Conservation (phyloP, 2,113 vertebrate species). For the Serinus canaria region DNA sequence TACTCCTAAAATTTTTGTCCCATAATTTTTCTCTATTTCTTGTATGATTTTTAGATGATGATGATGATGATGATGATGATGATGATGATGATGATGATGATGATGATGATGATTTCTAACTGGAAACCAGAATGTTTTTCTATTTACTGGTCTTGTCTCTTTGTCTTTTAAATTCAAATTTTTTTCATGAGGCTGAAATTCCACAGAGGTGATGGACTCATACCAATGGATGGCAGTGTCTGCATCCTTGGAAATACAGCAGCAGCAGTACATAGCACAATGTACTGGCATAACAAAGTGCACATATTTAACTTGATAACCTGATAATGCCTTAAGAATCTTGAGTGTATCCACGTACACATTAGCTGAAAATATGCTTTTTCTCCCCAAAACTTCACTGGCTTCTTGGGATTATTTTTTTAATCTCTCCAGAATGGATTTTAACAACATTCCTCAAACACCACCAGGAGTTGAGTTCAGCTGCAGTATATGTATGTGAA, state of each 20-base stretch:
- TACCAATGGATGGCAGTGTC: not conserved
- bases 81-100: not conserved
- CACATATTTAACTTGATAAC: not conserved
- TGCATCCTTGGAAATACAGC: not conserved
- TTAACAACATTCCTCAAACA: not conserved
- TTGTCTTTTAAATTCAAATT: not conserved
- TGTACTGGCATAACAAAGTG: not conserved
- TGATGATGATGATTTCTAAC: not conserved
- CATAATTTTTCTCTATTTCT: not conserved
- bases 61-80: not conserved
- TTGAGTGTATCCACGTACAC: not conserved
- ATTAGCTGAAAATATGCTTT: not conserved
- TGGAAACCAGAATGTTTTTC: not conserved
- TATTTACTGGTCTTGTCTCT: not conserved
- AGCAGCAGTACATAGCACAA: not conserved
- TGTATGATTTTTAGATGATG: not conserved
- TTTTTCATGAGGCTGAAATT: not conserved
- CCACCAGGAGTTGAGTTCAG: not conserved
- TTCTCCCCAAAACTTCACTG: fast-evolving
- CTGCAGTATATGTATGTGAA: not conserved
- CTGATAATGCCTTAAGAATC: not conserved
- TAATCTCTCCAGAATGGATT: not conserved
- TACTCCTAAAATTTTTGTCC: not conserved
- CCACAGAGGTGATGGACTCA: not conserved
- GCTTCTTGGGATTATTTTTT: not conserved